A percentile compares a stretch with the other conserved stretches of the same genome.
Conservation (phyloP, 2,113 vertebrate genomes). For the Herpailurus yagouaroundi region DNA sequence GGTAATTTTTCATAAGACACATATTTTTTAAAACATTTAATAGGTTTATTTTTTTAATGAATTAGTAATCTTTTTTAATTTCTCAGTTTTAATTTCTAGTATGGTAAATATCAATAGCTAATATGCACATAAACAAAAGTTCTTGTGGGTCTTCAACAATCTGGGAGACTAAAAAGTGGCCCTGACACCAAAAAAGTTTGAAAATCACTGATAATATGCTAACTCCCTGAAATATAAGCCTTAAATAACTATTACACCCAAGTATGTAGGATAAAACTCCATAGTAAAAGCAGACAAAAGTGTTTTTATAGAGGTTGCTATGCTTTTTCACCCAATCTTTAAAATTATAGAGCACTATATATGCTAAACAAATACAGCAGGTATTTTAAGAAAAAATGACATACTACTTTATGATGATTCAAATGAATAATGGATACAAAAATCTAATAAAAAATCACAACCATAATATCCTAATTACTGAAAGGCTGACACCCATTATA, state of each 20-base stretch:
- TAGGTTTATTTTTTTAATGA: not conserved
- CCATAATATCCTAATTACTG: not conserved
- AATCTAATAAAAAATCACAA: not conserved
- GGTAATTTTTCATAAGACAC: not conserved
- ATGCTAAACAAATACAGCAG: not conserved
- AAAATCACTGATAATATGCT: not conserved
- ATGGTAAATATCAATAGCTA: not conserved
- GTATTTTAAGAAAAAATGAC: slow-evolving; percentile 17
- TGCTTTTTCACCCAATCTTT: not conserved
- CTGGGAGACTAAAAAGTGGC: not conserved
- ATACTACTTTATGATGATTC: not conserved
- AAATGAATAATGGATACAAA: not conserved
- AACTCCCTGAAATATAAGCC: not conserved
- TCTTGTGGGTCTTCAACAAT: not conserved
- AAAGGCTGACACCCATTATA: not conserved
- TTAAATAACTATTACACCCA: not conserved
- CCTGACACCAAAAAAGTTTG: not conserved
- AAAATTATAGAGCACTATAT: not conserved
- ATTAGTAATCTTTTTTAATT: not conserved
- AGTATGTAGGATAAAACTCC: not conserved
- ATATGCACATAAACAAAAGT: not conserved
- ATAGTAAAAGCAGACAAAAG: not conserved
- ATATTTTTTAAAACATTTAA: not conserved
- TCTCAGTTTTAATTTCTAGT: slow-evolving; percentile 37
- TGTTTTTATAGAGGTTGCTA: not conserved